Evolutionary conservation across 1,140 invertebrate genomes (phyloP).

Genomic region (Zaprionus camerounensis): DNA sequence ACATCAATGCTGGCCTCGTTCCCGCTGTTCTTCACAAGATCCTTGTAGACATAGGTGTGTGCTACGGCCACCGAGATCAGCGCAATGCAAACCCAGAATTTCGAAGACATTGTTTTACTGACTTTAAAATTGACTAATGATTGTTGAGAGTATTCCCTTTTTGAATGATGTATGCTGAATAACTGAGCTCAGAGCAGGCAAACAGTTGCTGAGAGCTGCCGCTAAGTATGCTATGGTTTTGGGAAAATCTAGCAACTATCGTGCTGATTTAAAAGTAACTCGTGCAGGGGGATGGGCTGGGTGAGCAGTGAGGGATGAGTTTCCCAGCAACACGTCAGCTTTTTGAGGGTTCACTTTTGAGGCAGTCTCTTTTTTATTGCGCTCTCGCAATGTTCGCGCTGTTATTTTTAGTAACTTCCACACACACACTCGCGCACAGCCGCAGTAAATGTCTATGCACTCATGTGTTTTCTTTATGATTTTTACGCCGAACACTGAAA

Average conservation of each 20-base stretch:
- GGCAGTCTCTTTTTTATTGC: conserved; percentile 13
- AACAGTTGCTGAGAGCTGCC: neutral
- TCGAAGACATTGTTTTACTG: conserved; percentile 14
- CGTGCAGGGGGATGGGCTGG: too few relatives aligned
- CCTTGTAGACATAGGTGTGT: conserved; percentile 17
- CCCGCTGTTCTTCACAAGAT: neutral
- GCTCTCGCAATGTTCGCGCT: conserved; percentile 35
- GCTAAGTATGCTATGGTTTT: conserved; percentile 26
- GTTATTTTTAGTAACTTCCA: conserved; percentile 68
- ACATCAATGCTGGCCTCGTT: neutral
- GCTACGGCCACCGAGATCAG: conserved; percentile 14
- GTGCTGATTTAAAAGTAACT: too few relatives aligned
- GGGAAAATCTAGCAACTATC: neutral
- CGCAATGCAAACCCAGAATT: conserved; percentile 25
- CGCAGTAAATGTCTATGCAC: conserved; percentile 38
- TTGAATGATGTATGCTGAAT: conserved; percentile 17
- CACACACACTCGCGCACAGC: neutral
- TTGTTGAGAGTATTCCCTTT: neutral
- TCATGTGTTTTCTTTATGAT: conserved; percentile 77
- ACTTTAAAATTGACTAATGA: neutral
- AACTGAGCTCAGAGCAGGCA: conserved; percentile 8
- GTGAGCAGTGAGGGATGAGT: too few relatives aligned
- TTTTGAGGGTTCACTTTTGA: neutral
- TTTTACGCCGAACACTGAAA: conserved; percentile 54
- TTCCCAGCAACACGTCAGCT: conserved; percentile 1